Conservation (phyloP, 2,797 vertebrate species). For the Rhadinocentrus ornatus region DNA sequence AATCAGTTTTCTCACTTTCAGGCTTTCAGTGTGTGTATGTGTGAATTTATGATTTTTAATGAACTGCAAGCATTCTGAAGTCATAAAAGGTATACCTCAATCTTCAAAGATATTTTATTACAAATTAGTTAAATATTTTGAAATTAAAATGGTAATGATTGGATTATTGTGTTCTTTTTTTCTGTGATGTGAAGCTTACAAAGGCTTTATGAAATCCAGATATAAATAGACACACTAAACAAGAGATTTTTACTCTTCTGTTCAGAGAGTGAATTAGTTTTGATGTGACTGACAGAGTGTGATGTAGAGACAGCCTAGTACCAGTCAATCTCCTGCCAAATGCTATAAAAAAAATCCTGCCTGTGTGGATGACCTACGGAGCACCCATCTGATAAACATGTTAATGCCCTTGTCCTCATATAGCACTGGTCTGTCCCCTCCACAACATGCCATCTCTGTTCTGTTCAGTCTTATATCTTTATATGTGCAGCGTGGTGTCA, state of each 20-base stretch:
- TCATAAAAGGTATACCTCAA: background rate
- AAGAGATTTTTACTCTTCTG: slow-evolving; percentile 14
- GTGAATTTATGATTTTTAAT: slow-evolving; percentile 24
- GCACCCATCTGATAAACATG: slow-evolving; percentile 58
- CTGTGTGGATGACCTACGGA: slow-evolving; percentile 51
- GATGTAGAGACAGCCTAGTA: slow-evolving; percentile 20
- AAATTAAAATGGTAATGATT: background rate
- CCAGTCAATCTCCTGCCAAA: slow-evolving; percentile 55
- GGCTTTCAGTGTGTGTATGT: slow-evolving; percentile 40
- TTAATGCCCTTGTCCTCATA: slow-evolving; percentile 22
- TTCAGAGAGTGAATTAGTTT: slow-evolving; percentile 37
- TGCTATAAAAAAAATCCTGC: slow-evolving; percentile 44
- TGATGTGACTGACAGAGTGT: slow-evolving; percentile 39
- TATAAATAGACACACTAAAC: background rate
- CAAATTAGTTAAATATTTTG: background rate
- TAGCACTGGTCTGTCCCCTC: slow-evolving; percentile 1
- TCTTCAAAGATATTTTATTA: background rate
- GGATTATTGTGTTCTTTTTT: too few species aligned
- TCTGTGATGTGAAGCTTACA: background rate
- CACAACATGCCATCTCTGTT: slow-evolving; percentile 5
- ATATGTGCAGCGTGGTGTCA: slow-evolving; percentile 24
- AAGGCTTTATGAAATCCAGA: slow-evolving; percentile 11
- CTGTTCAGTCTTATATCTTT: slow-evolving; percentile 25
- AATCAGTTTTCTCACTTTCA: slow-evolving; percentile 43
- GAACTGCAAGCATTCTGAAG: slow-evolving; percentile 3